A percentile compares a stretch with the other conserved stretches of the same genome.
Evolutionary conservation across 1,140 invertebrate species (phyloP).

Genomic region (Oscheius sp.): DNA sequence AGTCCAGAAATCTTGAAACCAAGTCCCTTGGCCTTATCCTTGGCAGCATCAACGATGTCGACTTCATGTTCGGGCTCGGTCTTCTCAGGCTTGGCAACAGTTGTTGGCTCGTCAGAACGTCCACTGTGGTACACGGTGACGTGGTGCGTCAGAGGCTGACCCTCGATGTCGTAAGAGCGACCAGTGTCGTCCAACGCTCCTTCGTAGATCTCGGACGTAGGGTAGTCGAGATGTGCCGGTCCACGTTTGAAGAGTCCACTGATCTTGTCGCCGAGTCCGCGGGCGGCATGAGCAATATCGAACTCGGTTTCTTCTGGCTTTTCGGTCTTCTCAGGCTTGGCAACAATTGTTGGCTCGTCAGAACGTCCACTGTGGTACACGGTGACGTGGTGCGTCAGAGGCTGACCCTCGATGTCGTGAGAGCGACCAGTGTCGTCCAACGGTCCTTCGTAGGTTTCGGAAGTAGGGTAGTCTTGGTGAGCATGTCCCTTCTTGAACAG

Average conservation of each 20-base stretch:
- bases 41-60: neutral
- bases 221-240: neutral
- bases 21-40: neutral
- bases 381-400: conserved; percentile 22
- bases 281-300: neutral
- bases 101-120: neutral
- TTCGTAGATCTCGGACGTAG: neutral
- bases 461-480: conserved; percentile 27
- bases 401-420: conserved; percentile 15
- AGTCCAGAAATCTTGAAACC: neutral
- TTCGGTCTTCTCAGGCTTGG: neutral
- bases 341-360: neutral
- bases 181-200: neutral
- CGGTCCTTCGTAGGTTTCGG: conserved; percentile 22
- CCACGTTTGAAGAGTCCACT: neutral
- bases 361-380: conserved; percentile 8
- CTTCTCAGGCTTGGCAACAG: neutral
- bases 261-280: neutral
- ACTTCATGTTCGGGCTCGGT: neutral
- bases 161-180: neutral
- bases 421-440: conserved; percentile 14
- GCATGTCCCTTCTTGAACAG: conserved; percentile 29
- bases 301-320: neutral
- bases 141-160: neutral
- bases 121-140: neutral